phyloP scores from a whole-genome alignment of 2,797 vertebrate species.

The Carcharodon carcharias region DNA sequence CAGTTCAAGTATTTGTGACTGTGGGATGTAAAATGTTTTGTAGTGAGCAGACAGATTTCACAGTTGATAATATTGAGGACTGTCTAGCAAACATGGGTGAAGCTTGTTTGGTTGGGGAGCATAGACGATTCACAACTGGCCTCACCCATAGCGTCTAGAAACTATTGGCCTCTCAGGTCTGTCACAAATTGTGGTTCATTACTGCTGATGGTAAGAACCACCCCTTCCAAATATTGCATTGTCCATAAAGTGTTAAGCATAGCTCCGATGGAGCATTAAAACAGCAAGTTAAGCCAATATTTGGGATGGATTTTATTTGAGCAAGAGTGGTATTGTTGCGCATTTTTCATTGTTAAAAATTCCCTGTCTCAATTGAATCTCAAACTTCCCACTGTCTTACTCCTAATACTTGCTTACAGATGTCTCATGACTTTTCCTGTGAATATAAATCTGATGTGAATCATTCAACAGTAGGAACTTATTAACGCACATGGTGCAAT shows the following conservation, averaged over 20 bases:
- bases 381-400: conserved; percentile 27
- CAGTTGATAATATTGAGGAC: not conserved
- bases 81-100: not conserved
- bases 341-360: conserved; percentile 4
- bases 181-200: not conserved
- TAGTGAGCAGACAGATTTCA: not conserved
- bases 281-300: conserved; percentile 20
- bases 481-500: not conserved
- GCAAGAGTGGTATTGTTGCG: not conserved
- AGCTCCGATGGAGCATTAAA: not conserved
- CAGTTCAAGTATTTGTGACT: not conserved
- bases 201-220: not conserved
- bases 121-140: not conserved
- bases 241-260: not conserved
- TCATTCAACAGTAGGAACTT: conserved; percentile 24
- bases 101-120: not conserved
- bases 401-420: conserved; percentile 17
- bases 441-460: conserved; percentile 21
- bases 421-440: conserved; percentile 14
- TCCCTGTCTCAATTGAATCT: not conserved
- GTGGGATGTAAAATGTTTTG: not conserved
- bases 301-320: conserved; percentile 21
- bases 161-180: not conserved
- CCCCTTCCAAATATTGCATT: not conserved
- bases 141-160: not conserved